Conservation (phyloP, 2,888 invertebrate genomes). For the Eurois occulta region DNA sequence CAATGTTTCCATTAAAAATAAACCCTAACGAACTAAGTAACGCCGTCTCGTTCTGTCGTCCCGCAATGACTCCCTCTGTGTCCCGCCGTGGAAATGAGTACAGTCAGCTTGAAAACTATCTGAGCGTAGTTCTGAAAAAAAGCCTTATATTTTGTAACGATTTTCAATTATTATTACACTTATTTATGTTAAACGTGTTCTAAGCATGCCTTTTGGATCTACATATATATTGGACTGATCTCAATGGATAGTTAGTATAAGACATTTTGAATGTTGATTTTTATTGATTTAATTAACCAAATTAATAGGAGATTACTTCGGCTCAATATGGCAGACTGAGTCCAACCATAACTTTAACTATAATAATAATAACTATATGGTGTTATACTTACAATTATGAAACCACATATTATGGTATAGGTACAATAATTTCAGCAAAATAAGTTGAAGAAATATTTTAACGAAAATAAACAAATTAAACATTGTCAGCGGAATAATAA, state of each 20-base stretch:
- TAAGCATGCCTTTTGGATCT: background rate
- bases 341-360: background rate
- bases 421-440: background rate
- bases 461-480: too few relatives aligned
- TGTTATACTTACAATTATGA: too few relatives aligned
- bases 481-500: too few relatives aligned
- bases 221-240: too few relatives aligned
- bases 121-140: background rate
- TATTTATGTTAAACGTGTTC: background rate
- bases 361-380: too few relatives aligned
- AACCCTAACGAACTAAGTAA: background rate
- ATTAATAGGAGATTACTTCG: background rate
- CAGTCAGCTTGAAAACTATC: constrained; percentile 12
- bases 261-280: background rate
- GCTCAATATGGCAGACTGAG: background rate
- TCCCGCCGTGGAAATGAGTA: background rate
- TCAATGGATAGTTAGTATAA: background rate
- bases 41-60: background rate
- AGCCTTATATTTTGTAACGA: too few relatives aligned
- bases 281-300: background rate
- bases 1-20: background rate
- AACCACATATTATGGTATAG: too few relatives aligned
- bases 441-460: background rate
- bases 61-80: background rate
- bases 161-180: background rate